Percentiles rank a stretch among this genome's conserved stretches.
Evolutionary conservation across 2,113 vertebrate genomes (phyloP).

Genomic region (Oreotrochilus melanogaster): DNA sequence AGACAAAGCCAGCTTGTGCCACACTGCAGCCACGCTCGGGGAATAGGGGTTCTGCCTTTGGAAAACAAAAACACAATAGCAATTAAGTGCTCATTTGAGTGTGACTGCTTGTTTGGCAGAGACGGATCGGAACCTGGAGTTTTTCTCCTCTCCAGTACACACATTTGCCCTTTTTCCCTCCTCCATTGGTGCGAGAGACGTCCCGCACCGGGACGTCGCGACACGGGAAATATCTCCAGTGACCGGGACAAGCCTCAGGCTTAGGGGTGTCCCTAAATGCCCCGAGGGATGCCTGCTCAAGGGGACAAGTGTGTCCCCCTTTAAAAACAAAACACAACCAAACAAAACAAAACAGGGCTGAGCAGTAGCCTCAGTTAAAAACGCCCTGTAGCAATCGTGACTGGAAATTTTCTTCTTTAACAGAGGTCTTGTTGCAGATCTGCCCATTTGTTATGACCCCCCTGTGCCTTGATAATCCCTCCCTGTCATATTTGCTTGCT

Average conservation of each 20-base stretch:
- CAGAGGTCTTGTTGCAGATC: neutral
- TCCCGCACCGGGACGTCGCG: neutral
- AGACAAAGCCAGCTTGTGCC: slow-evolving; percentile 50
- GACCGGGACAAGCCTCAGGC: neutral
- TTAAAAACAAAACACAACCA: neutral
- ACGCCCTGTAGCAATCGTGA: neutral
- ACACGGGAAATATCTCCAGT: neutral
- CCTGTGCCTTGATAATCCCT: neutral
- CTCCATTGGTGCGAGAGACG: neutral
- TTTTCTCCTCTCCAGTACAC: neutral
- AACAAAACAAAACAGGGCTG: neutral
- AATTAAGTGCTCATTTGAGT: slow-evolving; percentile 14
- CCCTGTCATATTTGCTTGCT: neutral
- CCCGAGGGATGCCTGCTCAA: too few species aligned
- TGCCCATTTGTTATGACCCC: neutral
- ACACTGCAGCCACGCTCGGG: slow-evolving; percentile 2
- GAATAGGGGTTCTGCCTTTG: neutral
- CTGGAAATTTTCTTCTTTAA: neutral
- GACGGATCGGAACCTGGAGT: neutral
- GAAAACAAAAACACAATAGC: slow-evolving; percentile 49
- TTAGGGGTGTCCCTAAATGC: neutral
- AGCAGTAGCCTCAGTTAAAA: neutral
- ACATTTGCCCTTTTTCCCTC: neutral
- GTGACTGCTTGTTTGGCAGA: slow-evolving; percentile 32
- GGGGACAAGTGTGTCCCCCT: neutral